These are phyloP conservation scores for Chaetodon trifascialis DNA, from an alignment of 2,113 vertebrate species.

Conservation along the genomic window DNA sequence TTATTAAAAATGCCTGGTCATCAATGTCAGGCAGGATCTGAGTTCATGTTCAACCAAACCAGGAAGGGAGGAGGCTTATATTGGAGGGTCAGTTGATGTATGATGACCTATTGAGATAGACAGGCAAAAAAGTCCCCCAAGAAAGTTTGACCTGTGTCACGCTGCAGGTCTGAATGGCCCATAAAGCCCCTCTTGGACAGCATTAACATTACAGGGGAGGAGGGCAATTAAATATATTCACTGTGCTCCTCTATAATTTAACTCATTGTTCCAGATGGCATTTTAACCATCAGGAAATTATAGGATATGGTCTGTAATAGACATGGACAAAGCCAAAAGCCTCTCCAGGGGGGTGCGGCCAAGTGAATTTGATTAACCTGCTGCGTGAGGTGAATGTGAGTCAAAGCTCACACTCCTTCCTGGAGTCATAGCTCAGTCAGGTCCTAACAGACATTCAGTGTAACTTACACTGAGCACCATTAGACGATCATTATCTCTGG, in stretches of 20 bases:
- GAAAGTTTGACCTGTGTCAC: neutral
- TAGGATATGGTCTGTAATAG: neutral
- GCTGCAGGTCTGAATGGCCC: neutral
- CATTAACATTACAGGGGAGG: neutral
- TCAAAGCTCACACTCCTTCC: neutral
- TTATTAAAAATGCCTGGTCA: too few relatives aligned
- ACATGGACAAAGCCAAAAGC: neutral
- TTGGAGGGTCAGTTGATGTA: neutral
- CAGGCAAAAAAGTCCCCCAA: neutral
- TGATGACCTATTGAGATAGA: neutral
- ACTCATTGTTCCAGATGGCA: neutral
- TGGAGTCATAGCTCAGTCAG: neutral
- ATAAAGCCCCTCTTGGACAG: neutral
- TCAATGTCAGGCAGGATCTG: neutral
- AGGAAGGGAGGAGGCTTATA: neutral
- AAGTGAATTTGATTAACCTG: neutral
- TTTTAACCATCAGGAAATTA: neutral
- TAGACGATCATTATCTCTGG: neutral
- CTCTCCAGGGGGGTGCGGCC: neutral
- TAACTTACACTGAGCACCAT: neutral
- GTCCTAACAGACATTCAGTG: neutral
- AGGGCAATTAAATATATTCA: neutral
- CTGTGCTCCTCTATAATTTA: neutral
- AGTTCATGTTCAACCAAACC: neutral
- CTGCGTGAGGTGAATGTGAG: conserved; percentile 8